Evolutionary conservation across 2,113 vertebrate genomes (phyloP).

Genomic region (Notiomystis cincta): DNA sequence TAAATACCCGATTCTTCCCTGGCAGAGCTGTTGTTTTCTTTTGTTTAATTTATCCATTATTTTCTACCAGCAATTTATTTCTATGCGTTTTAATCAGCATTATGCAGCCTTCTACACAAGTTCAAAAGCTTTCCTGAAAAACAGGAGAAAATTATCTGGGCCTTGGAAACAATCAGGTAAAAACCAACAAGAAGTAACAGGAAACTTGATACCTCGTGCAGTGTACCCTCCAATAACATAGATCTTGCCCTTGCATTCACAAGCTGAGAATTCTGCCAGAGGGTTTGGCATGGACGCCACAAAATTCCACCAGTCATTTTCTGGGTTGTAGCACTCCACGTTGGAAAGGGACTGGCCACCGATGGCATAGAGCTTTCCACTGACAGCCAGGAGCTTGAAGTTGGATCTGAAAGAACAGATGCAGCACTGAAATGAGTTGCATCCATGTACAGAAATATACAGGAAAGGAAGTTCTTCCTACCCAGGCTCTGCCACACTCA

Average conservation of each 20-base stretch:
- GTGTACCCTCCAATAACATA: conserved; percentile 96
- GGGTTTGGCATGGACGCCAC: conserved; percentile 89
- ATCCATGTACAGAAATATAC: neutral
- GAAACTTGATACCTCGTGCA: conserved; percentile 77
- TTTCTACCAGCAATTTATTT: neutral
- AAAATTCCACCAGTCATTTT: conserved; percentile 91
- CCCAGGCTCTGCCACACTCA: neutral
- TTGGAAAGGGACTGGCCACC: conserved; percentile 90
- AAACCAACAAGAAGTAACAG: neutral
- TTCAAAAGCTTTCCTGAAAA: neutral
- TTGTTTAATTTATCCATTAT: neutral
- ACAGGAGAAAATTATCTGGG: neutral
- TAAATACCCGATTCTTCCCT: neutral
- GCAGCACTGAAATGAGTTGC: neutral
- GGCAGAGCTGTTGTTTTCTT: neutral
- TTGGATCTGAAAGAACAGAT: conserved; percentile 82
- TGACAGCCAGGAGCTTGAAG: conserved; percentile 90
- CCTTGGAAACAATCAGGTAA: neutral
- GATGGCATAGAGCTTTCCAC: conserved; percentile 88
- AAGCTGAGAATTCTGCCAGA: conserved; percentile 92
- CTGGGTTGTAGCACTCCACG: conserved; percentile 90
- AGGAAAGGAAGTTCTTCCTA: neutral
- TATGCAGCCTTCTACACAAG: neutral
- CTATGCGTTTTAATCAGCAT: neutral
- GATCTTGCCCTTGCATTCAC: conserved; percentile 91